Evolutionary conservation across 2,888 invertebrate species (phyloP).

Genomic region (Cryptocephalus moraei): DNA sequence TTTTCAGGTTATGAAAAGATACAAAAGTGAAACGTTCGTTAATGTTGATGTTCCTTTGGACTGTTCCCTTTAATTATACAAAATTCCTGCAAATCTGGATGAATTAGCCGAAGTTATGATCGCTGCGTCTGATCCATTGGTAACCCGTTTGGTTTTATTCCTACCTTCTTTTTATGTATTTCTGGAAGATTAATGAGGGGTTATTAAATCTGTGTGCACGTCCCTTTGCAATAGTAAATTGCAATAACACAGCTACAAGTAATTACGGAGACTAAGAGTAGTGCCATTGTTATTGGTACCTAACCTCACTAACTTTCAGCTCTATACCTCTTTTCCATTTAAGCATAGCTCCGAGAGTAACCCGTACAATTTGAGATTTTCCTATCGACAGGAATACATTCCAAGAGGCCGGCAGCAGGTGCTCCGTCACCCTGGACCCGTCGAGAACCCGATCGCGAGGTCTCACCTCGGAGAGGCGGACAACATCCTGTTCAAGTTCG

Average conservation of each 20-base stretch:
- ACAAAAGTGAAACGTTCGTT: too few species aligned
- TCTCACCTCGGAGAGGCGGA: slow-evolving; percentile 19
- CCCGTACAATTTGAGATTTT: not conserved
- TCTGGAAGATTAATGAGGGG: too few species aligned
- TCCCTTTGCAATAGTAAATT: slow-evolving; percentile 8
- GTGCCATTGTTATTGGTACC: too few species aligned
- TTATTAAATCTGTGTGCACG: too few species aligned
- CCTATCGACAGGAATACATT: slow-evolving; percentile 61
- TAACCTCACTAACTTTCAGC: not conserved
- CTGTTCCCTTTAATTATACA: too few species aligned
- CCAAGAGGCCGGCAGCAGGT: slow-evolving; percentile 79
- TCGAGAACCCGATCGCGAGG: slow-evolving; percentile 7
- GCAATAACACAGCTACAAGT: too few species aligned
- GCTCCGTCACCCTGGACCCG: slow-evolving; percentile 63
- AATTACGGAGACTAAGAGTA: not conserved
- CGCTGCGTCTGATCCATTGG: slow-evolving; percentile 85
- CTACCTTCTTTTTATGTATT: too few species aligned
- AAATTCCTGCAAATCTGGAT: slow-evolving; percentile 62
- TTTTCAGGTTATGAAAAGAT: too few species aligned
- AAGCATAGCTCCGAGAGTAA: not conserved
- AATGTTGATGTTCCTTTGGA: too few species aligned
- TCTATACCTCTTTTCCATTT: not conserved
- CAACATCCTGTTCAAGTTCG: slow-evolving; percentile 59
- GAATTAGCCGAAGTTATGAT: slow-evolving; percentile 74
- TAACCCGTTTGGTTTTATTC: slow-evolving; percentile 26